phyloP scores from a whole-genome alignment of 2,888 invertebrate genomes.

The Mythimna lalbum region DNA sequence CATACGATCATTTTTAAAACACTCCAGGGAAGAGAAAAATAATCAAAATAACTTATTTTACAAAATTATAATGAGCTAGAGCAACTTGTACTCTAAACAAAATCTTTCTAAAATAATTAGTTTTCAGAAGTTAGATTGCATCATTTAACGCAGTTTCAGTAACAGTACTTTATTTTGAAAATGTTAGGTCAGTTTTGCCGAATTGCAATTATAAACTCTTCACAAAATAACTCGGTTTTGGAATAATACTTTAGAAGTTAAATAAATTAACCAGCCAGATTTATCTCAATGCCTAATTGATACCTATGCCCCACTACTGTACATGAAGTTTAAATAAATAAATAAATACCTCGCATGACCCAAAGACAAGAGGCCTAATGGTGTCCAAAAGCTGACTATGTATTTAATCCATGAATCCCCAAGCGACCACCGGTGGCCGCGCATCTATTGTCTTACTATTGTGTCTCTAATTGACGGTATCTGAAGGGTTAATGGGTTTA shows the following conservation, averaged over 20 bases:
- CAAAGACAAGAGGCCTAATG: too few species aligned
- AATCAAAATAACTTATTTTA: neutral
- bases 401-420: too few species aligned
- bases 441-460: too few species aligned
- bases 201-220: neutral
- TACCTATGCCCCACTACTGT: too few species aligned
- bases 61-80: neutral
- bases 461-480: too few species aligned
- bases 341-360: too few species aligned
- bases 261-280: neutral
- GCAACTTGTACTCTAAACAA: neutral
- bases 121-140: neutral
- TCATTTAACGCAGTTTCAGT: too few species aligned
- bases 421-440: too few species aligned
- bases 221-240: neutral
- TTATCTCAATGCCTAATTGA: too few species aligned
- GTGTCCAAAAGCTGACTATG: too few species aligned
- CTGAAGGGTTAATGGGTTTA: too few species aligned
- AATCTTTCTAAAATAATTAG: neutral
- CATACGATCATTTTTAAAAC: neutral
- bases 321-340: too few species aligned
- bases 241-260: conserved; percentile 1
- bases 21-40: neutral
- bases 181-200: neutral
- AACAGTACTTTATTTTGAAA: neutral